phyloP scores from a whole-genome alignment of 2,113 vertebrate species.

The Tichodroma muraria region DNA sequence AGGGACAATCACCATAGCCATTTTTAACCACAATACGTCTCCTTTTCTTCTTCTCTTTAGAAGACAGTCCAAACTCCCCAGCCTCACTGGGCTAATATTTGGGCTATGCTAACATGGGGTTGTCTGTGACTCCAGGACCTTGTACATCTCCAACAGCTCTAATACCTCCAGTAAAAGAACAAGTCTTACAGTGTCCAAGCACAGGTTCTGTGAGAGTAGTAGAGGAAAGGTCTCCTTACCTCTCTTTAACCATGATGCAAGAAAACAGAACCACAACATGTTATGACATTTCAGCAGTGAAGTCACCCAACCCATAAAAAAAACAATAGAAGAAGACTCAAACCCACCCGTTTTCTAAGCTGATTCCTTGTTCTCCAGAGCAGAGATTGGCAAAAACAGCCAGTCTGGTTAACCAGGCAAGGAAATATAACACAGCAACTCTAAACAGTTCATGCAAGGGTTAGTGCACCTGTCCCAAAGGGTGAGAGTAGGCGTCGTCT shows the following conservation, averaged over 20 bases:
- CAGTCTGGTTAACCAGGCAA: background rate
- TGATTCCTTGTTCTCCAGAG: background rate
- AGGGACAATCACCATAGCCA: accelerated
- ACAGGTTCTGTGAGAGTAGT: background rate
- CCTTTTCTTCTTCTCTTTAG: background rate
- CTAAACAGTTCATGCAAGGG: background rate
- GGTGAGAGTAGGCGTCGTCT: background rate
- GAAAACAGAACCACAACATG: background rate
- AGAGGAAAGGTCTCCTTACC: background rate
- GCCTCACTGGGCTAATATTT: background rate
- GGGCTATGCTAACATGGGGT: background rate
- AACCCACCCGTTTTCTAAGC: background rate
- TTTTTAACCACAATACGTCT: background rate
- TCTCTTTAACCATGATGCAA: background rate
- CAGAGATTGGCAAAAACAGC: background rate
- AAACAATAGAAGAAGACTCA: background rate
- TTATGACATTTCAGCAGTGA: background rate
- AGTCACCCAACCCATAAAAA: background rate
- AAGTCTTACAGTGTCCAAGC: background rate
- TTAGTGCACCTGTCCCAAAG: background rate
- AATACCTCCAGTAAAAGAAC: background rate
- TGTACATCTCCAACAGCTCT: background rate
- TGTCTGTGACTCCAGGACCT: background rate
- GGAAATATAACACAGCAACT: background rate
- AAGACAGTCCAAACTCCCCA: background rate